These are phyloP conservation scores for Cottoperca gobio DNA, from an alignment of 2,797 vertebrate species.

Conservation along the genomic window DNA sequence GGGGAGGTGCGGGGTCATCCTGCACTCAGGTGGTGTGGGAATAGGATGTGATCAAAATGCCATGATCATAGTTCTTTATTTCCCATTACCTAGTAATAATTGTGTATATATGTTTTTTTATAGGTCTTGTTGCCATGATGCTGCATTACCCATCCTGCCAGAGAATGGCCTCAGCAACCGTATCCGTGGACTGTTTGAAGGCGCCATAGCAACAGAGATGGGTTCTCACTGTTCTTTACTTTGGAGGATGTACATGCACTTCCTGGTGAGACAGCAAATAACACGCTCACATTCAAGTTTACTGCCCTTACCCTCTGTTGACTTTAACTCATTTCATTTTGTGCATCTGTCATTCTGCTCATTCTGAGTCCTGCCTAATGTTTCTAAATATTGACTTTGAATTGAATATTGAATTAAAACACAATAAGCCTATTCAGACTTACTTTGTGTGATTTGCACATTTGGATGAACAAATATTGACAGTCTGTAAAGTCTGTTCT, in stretches of 20 bases:
- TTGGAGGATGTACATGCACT: slow-evolving; percentile 96
- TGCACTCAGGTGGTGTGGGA: not conserved
- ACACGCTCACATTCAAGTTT: not conserved
- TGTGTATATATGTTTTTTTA: not conserved
- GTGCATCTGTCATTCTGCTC: not conserved
- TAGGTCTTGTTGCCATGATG: slow-evolving; percentile 69
- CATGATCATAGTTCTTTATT: not conserved
- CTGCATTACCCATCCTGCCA: slow-evolving; percentile 81
- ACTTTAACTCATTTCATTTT: not conserved
- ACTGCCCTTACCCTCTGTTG: not conserved
- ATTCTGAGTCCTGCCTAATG: not conserved
- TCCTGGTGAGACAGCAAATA: slow-evolving; percentile 86
- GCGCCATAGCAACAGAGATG: slow-evolving; percentile 82
- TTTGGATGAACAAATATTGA: slow-evolving; percentile 45
- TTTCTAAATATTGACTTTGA: slow-evolving; percentile 50
- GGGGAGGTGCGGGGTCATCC: not conserved
- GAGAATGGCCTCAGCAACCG: slow-evolving; percentile 93
- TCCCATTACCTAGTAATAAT: not conserved
- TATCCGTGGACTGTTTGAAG: slow-evolving; percentile 92
- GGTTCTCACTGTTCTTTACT: slow-evolving; percentile 91
- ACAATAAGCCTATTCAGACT: not conserved
- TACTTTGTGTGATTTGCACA: slow-evolving; percentile 8
- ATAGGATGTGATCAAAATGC: not conserved
- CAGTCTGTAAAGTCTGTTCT: slow-evolving; percentile 2
- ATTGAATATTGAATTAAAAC: too few relatives aligned